These are phyloP conservation scores for Sarcophaga rosellei DNA, from an alignment of 2,888 invertebrate genomes.

Conservation along the genomic window DNA sequence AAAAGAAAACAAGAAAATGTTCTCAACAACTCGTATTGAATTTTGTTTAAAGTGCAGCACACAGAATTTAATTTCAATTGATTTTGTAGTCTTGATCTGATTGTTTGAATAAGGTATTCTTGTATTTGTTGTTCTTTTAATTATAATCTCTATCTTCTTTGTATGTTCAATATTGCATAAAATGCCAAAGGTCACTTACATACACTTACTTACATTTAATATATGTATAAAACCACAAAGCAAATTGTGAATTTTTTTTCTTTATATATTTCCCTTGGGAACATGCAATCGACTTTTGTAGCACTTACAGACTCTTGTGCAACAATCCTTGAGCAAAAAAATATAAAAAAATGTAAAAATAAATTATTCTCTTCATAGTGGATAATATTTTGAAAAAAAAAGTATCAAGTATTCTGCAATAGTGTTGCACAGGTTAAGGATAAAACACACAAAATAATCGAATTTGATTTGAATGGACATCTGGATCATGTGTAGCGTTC, in stretches of 20 bases:
- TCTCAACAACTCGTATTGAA: too few relatives aligned
- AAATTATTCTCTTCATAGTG: too few relatives aligned
- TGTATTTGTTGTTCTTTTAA: constrained; percentile 22
- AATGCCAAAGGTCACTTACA: constrained; percentile 30
- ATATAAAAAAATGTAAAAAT: background rate
- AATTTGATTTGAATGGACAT: too few relatives aligned
- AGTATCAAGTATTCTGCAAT: too few relatives aligned
- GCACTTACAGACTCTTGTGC: background rate
- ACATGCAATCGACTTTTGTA: constrained; percentile 7
- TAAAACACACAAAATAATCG: too few relatives aligned
- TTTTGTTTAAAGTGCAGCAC: too few relatives aligned
- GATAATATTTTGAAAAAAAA: too few relatives aligned
- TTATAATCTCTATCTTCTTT: constrained; percentile 33
- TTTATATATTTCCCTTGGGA: constrained; percentile 18
- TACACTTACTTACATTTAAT: background rate
- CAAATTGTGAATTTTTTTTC: background rate
- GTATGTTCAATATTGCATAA: constrained; percentile 44
- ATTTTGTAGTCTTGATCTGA: background rate
- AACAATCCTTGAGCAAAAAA: constrained; percentile 18
- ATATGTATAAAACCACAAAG: constrained; percentile 22
- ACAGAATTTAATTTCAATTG: too few relatives aligned
- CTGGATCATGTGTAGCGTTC: too few relatives aligned
- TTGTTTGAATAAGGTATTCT: background rate
- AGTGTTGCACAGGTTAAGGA: too few relatives aligned
- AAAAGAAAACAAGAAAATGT: too few relatives aligned